Evolutionary conservation across 2,888 invertebrate species (phyloP), one percentile per base, ranked within the genome.

Genomic region (Steinernema hermaphroditum): DNA sequence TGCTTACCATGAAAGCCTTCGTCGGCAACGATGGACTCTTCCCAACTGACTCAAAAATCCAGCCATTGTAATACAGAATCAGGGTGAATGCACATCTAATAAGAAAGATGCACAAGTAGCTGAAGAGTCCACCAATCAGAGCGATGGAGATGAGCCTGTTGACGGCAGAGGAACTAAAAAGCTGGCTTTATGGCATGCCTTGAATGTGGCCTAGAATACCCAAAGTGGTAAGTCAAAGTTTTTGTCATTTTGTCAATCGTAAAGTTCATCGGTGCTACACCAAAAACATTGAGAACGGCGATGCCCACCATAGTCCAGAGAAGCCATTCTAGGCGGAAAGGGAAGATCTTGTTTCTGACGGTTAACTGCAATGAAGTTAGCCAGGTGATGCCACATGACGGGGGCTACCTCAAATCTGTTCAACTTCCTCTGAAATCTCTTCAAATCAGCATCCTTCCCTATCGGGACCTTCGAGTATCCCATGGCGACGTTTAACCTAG

Each of bases 21-120:
- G 82, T 81, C 1, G 77, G 62, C 9, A 80, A 70, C 41, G 80
- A 80, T 43, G 79, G 79, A 68, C 76, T 71, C 71, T 80, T 81
- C 16, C 82, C 82, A 54, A 81, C 74, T 22, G 77, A 79, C 74
- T 82, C 82, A 72, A 81, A 82, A 0, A 82, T 72, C 75, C 79
- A 82, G 41, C 82, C 82, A 68, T 78, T 70, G 68, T 76, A 76
- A 46, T 75, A 74, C 29, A 75, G 72, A 37, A 72, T 41, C 54
- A 72, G 50, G 14, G 72, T 72, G 22, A 72, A 72, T 8, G 32
- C 16, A 0, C 43, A 69, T 68, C 72, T 41, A 54, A 69, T 50
- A 49, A 43, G 32, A 29, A 73, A 22, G 0, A 71, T 44, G 4
- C 27, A 27, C 46, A 32, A 46, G 22, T 50, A 32, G 34, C 69